Evolutionary conservation across 2,113 vertebrate species (phyloP), one percentile per base, ranked within the genome.

Genomic region (Gobius niger): DNA sequence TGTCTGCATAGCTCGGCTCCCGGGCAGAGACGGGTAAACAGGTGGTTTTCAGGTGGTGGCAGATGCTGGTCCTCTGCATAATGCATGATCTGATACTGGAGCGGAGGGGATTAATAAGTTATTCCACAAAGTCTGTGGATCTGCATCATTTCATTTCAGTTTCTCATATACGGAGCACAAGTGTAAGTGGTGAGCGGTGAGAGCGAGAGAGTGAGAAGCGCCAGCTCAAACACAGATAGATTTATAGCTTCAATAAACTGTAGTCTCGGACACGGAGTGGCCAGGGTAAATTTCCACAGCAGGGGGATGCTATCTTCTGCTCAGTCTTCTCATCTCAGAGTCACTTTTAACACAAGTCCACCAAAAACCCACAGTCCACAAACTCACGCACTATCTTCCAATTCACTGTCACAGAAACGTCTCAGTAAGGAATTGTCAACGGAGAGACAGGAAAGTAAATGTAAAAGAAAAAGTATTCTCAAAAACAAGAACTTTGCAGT

Each of bases 21-120:
- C 6, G 47, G 63, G 9, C 59, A 70, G 74, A 68, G 61, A 0
- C 4, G 53, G 54, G 63, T 63, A 80, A 83, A 83, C 90, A 91
- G 90, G 83, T 90, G 90, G 83, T 84, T 87, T 88, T 80, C 85
- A 81, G 73, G 77, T 75, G 63, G 68, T 63, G 81, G 75, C 79
- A 83, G 81, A 73, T 70, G 78, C 40, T 65, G 40, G 51, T 16
- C 71, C 81, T 1, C 7, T 91, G 78, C 87, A 89, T 91, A 83
- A 90, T 88, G 56, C 18, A 90, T 88, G 88, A 85, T 68, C 67
- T 90, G 88, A 90, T 82, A 89, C 82, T 73, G 81, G 88, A 91
- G 86, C 66, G 77, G 76, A 24, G 59, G 50, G 67, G 70, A 84
- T 87, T 71, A 89, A 88, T 85, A 73, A 89, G 84, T 81, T 69